Base-by-base conservation (phyloP, 2,113 vertebrate genomes). In the Marmota monax region DNA sequence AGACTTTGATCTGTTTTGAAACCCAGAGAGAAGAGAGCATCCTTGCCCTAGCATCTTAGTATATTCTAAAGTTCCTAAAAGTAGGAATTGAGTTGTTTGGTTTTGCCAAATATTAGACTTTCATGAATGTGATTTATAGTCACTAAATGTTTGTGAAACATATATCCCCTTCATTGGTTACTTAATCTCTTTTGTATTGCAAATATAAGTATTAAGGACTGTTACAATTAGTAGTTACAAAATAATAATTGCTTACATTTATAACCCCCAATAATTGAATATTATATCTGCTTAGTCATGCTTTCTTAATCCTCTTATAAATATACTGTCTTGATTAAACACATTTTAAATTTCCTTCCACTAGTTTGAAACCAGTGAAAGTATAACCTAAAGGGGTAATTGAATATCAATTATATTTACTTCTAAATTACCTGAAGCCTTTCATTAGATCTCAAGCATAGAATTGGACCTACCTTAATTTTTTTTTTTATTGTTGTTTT, bases 21-120 rank as follows among this genome's bases (percentile, higher is more conserved):
- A 83, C 18, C 70, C 56, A 77, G 1, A 20, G n/a, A 23, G 34
- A 34, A 14, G 8, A 45, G 4, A 16, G n/a, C 16, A 14, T 65
- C 61, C 48, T 95, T 84, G 22, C 6, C 27, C n/a, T 94, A 45
- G 4, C 29, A 74, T 96, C 23, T 87, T 93, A 20, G 14, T 94
- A 73, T 61, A 78, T 82, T 58, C 20, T 51, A 95, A 93, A 42
- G 29, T 63, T 95, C 18, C 53, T 84, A 87, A 88, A 93, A 84
- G 34, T 58, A 84, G 23, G 22, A 91, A 92, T 58, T 58, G 18
- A 79, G 12, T 58, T 65, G 53, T 79, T 18, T 39, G 17, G 67
- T 90, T 92, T 95, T 85, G 77, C 11, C 29, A 96, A 23, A 34
- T 76, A 16, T 90, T 89, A 91, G 34, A 67, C 12, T 58, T 83